A percentile compares a stretch with the other conserved stretches of the same genome.
Evolutionary conservation across 2,113 vertebrate genomes (phyloP).

Genomic region (Hyaena hyaena): DNA sequence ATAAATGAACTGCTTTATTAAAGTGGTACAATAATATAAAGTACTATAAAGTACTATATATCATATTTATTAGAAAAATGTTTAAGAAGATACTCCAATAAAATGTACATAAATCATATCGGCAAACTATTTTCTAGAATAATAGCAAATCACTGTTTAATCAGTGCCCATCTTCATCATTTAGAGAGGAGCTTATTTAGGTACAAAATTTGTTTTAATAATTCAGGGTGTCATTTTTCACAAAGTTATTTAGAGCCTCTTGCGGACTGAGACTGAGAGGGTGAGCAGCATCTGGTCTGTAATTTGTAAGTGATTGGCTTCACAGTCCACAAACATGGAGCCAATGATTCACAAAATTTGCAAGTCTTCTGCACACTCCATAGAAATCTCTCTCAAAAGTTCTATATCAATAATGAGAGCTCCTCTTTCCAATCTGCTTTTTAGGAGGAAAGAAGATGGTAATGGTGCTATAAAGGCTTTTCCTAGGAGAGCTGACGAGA

Average conservation of each 20-base stretch:
- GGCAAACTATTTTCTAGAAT: not conserved
- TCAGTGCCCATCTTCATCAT: not conserved
- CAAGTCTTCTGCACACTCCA: not conserved
- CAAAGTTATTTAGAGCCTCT: not conserved
- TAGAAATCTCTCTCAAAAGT: not conserved
- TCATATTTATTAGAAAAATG: not conserved
- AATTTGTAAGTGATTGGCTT: not conserved
- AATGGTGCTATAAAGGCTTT: not conserved
- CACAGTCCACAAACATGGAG: not conserved
- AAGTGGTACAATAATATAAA: not conserved
- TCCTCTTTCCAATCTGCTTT: not conserved
- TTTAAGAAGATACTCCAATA: not conserved
- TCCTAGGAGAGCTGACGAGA: not conserved
- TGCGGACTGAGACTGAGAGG: not conserved
- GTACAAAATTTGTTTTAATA: conserved; percentile 22
- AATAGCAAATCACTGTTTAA: not conserved
- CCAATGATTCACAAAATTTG: not conserved
- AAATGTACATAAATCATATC: not conserved
- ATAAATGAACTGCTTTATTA: not conserved
- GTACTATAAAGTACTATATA: not conserved
- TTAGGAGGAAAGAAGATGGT: not conserved
- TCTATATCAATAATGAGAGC: not conserved
- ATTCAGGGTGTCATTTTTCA: not conserved
- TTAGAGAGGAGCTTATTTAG: not conserved
- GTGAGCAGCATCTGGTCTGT: not conserved